A percentile compares a stretch with the other conserved stretches of the same genome.
These are phyloP conservation scores for Adelges cooleyi DNA, from an alignment of 1,140 invertebrate genomes.

Conservation along the genomic window DNA sequence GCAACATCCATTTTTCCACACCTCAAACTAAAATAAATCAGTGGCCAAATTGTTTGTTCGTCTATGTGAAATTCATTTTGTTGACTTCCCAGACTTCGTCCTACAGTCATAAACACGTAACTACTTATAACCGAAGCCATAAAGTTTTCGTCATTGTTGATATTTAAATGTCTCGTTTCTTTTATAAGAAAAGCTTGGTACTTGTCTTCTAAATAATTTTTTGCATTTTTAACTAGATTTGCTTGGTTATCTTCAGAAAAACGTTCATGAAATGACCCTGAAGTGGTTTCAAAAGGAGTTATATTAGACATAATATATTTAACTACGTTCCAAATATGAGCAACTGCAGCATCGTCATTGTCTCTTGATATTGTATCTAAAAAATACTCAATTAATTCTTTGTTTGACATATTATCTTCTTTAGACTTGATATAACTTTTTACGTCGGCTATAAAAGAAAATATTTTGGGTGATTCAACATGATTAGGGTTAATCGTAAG, in stretches of 20 bases:
- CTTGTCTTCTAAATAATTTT: slow-evolving; percentile 16
- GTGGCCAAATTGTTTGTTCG: slow-evolving; percentile 10
- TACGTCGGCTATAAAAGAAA: neutral
- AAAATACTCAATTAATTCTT: slow-evolving; percentile 1
- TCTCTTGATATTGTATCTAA: neutral
- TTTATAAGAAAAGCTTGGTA: slow-evolving; percentile 5
- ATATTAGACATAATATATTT: slow-evolving; percentile 16
- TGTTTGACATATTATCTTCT: neutral
- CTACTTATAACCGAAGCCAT: neutral
- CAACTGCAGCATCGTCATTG: neutral
- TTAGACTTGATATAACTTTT: neutral
- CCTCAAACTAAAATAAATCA: neutral
- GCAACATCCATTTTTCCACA: slow-evolving; percentile 13
- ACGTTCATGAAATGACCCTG: neutral
- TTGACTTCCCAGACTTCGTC: neutral
- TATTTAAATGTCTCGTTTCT: slow-evolving; percentile 10
- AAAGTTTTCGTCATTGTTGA: neutral
- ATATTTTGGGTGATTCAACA: neutral
- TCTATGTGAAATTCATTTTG: slow-evolving; percentile 1
- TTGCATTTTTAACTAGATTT: slow-evolving; percentile 12
- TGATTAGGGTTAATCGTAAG: neutral
- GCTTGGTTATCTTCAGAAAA: slow-evolving; percentile 5
- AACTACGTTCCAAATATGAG: slow-evolving; percentile 16
- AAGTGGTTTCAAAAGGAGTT: neutral
- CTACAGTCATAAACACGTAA: neutral